Evolutionary conservation across 2,797 vertebrate genomes (phyloP).

Genomic region (Clarias laeviceps): DNA sequence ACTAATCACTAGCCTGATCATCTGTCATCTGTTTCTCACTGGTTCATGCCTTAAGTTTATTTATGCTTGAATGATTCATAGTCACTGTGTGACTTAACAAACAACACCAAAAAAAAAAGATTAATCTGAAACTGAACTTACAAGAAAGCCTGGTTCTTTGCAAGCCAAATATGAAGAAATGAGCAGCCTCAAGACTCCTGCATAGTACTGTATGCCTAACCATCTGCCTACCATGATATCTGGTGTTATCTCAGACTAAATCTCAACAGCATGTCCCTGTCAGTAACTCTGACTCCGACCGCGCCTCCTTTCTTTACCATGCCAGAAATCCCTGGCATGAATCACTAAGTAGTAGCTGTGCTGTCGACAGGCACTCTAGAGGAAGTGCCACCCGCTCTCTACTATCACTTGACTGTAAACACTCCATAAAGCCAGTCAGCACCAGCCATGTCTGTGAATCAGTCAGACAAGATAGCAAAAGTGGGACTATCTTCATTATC

Average conservation of each 20-base stretch:
- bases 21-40: no score
- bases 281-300: constrained; percentile 22
- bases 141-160: no score
- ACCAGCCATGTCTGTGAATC: constrained; percentile 51
- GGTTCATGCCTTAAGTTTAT: no score
- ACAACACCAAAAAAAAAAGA: no score
- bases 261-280: constrained; percentile 29
- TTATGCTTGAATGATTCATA: no score
- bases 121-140: no score
- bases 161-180: no score
- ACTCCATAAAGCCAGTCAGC: constrained; percentile 68
- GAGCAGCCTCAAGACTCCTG: no score
- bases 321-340: constrained; percentile 26
- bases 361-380: constrained; percentile 59
- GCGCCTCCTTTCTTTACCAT: constrained; percentile 25
- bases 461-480: constrained; percentile 41
- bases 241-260: background rate
- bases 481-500: constrained; percentile 5
- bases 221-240: background rate
- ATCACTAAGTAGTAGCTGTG: constrained; percentile 23
- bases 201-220: background rate
- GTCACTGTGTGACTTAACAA: no score
- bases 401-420: constrained; percentile 66
- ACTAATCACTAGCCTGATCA: no score
- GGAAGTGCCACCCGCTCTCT: constrained; percentile 47